A percentile compares a stretch with the other conserved stretches of the same genome.
phyloP scores from a whole-genome alignment of 2,113 vertebrate species.

The Rhipidura dahli region DNA sequence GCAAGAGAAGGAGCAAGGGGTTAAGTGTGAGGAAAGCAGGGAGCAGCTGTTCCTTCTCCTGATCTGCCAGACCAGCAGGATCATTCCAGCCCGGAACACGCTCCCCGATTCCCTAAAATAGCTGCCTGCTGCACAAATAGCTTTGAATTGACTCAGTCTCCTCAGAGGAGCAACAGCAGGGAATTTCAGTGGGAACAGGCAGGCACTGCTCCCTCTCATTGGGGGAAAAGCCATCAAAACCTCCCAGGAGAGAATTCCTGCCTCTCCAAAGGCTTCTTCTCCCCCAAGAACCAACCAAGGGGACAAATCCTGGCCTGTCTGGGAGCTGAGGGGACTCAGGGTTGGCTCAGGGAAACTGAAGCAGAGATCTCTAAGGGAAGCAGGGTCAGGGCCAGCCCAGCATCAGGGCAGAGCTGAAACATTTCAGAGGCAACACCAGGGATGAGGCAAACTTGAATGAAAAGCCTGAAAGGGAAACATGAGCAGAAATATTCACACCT shows the following conservation, averaged over 20 bases:
- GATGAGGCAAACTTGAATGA: not conserved
- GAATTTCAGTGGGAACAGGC: not conserved
- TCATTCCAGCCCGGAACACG: not conserved
- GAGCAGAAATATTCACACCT: not conserved
- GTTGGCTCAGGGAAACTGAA: not conserved
- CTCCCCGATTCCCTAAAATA: conserved; percentile 65
- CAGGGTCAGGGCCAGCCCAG: not conserved
- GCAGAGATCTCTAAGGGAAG: not conserved
- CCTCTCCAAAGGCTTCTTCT: not conserved
- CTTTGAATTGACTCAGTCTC: conserved; percentile 60
- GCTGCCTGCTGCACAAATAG: conserved; percentile 60
- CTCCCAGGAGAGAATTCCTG: not conserved
- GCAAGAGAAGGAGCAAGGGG: conserved; percentile 42
- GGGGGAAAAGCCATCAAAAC: not conserved
- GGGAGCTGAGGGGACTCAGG: not conserved
- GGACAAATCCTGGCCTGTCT: not conserved
- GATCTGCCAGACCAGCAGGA: conserved; percentile 61
- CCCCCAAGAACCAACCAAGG: not conserved
- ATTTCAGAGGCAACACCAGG: not conserved
- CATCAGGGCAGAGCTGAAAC: not conserved
- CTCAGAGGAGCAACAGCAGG: not conserved
- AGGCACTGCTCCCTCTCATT: not conserved
- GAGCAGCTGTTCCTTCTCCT: conserved; percentile 63
- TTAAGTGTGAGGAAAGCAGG: not conserved
- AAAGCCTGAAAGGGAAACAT: not conserved